A percentile compares a stretch with the other conserved stretches of the same genome.
phyloP scores from a whole-genome alignment of 2,888 invertebrate genomes.

The Amaurobius ferox region DNA sequence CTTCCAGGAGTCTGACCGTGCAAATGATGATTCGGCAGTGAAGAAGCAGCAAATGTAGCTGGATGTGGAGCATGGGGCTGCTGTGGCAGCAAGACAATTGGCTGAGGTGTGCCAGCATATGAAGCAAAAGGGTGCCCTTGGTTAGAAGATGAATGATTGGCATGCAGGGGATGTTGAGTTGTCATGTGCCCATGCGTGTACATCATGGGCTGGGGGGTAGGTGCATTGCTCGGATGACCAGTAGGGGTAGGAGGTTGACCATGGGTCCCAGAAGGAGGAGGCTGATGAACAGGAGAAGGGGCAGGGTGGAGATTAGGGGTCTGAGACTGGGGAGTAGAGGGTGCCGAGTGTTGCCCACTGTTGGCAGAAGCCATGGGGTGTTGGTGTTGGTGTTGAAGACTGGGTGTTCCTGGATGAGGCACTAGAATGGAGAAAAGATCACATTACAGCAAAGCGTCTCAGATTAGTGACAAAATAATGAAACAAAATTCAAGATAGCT shows the following conservation, averaged over 20 bases:
- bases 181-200: conserved; percentile 60
- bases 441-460: too few relatives aligned
- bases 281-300: conserved; percentile 72
- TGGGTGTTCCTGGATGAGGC: conserved; percentile 56
- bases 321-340: conserved; percentile 71
- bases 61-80: conserved; percentile 58
- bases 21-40: conserved; percentile 59
- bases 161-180: conserved; percentile 62
- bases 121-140: conserved; percentile 58
- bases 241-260: conserved; percentile 69
- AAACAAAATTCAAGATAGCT: too few relatives aligned
- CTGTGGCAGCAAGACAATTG: conserved; percentile 58
- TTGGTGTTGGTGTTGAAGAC: conserved; percentile 28
- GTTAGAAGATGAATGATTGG: conserved; percentile 32
- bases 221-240: conserved; percentile 63
- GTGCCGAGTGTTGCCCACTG: conserved; percentile 66
- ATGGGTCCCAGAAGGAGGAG: conserved; percentile 39
- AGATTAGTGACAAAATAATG: too few relatives aligned
- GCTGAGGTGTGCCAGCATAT: conserved; percentile 54
- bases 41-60: conserved; percentile 41
- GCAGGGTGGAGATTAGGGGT: conserved; percentile 69
- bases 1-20: conserved; percentile 69
- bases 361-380: conserved; percentile 59
- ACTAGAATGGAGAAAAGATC: conserved; percentile 30
- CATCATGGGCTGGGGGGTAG: conserved; percentile 69